Base-by-base conservation (phyloP, 2,113 vertebrate species). In the Dipodomys ordii region DNA sequence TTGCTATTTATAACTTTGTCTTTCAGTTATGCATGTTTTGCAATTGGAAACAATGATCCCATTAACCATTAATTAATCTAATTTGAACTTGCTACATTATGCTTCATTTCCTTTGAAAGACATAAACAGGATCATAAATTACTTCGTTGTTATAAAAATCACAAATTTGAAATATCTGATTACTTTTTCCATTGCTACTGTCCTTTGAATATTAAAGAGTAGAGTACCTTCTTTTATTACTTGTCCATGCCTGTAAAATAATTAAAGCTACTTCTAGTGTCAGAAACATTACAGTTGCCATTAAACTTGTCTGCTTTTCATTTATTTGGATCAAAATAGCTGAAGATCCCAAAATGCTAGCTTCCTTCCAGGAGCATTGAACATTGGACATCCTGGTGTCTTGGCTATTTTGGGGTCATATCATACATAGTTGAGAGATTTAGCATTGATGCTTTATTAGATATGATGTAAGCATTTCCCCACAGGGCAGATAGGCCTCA, bases 11-110 rank as follows among this genome's bases (percentile, higher is more conserved):
- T 25, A 86, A 78, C 78, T 95, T 95, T 83, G 49, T 88, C 1
- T 95, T 87, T 4, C n/a, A 64, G 53, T 44, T 92, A 78, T 90
- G 49, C 72, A 68, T 90, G 82, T 90, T 96, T 84, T 88, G 13
- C 39, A 78, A 93, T 71, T 86, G 39, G 94, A 96, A 90, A 72
- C n/a, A 86, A 53, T 69, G 64, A 20, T 80, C 12, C 93, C 32
- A 82, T 91, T 95, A 85, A 76, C 6, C 28, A 49, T 72, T 92
- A 90, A 71, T 86, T 87, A 90, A 77, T 71, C 27, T 71, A 57
- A 92, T 86, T 86, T 68, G 27, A 90, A 85, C 27, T 88, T 95
- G 46, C 18, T 87, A 82, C 7, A 64, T 35, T 82, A 39, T 68
- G 27, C 11, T 84, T 93, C 91, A 67, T 22, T 94, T 10, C n/a